Conservation (phyloP, 2,888 invertebrate species). For the Chesias legatella region DNA sequence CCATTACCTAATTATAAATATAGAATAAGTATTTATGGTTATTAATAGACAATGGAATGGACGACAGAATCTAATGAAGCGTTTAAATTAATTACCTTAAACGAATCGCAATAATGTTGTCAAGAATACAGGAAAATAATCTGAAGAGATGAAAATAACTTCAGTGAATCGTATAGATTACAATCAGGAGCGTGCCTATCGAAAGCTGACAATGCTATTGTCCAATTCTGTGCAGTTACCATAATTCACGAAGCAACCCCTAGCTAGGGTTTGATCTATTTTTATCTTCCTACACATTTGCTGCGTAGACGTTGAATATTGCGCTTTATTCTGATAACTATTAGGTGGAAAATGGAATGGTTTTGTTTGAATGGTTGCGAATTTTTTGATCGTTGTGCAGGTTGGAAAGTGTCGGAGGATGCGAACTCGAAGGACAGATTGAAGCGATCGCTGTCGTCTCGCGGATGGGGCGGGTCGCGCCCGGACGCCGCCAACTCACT, state of each 20-base stretch:
- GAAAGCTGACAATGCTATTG: conserved; percentile 32
- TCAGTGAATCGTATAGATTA: conserved; percentile 25
- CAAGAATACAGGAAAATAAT: conserved; percentile 10
- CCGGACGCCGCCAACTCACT: conserved; percentile 84
- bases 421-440: conserved; percentile 79
- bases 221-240: conserved; percentile 29
- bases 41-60: too few species aligned
- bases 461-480: conserved; percentile 78
- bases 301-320: conserved; percentile 17
- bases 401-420: conserved; percentile 95
- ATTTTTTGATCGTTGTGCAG: conserved; percentile 46
- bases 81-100: conserved; percentile 15
- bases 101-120: conserved; percentile 12
- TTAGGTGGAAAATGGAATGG: conserved; percentile 12
- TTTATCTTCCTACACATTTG: conserved; percentile 29
- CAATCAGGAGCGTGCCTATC: conserved; percentile 30
- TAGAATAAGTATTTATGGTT: too few species aligned
- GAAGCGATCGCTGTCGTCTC: conserved; percentile 81
- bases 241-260: conserved; percentile 32
- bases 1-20: conserved; percentile 10
- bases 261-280: conserved; percentile 32
- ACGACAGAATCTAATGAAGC: conserved; percentile 19
- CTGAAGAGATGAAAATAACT: conserved; percentile 24
- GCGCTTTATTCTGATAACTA: conserved; percentile 17
- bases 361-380: conserved; percentile 7